A percentile compares a stretch with the other conserved stretches of the same genome.
Conservation (phyloP, 2,113 vertebrate genomes). For the Diadophis punctatus region DNA sequence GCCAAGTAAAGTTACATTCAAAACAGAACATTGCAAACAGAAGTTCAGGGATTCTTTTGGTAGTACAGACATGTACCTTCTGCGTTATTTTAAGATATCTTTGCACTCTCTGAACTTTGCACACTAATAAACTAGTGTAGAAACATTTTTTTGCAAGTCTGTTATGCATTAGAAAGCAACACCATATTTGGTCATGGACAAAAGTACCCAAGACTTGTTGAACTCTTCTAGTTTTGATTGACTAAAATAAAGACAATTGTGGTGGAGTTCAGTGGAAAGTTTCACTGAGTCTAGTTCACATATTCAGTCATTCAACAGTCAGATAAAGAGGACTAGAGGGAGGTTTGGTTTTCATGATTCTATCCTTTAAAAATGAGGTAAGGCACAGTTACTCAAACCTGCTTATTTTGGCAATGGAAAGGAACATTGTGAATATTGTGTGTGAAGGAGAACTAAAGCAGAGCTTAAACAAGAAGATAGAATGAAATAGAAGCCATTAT, state of each 20-base stretch:
- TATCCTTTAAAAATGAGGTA: too few relatives aligned
- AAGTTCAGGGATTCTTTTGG: constrained; percentile 51
- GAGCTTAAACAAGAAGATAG: background rate
- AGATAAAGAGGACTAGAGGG: background rate
- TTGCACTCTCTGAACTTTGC: constrained; percentile 34
- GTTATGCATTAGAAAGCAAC: constrained; percentile 39
- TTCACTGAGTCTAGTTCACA: background rate
- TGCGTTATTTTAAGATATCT: constrained; percentile 51
- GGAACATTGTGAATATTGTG: background rate
- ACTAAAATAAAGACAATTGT: background rate
- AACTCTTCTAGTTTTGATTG: background rate
- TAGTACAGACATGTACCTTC: constrained; percentile 53
- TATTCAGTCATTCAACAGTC: background rate
- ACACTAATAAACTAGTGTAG: constrained; percentile 39
- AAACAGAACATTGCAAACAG: constrained; percentile 62
- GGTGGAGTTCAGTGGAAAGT: background rate
- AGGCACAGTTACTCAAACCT: background rate
- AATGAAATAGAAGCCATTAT: background rate
- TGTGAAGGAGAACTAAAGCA: too few relatives aligned
- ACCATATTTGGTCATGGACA: constrained; percentile 32
- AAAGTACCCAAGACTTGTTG: constrained; percentile 10
- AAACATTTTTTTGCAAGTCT: constrained; percentile 31
- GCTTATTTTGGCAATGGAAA: background rate
- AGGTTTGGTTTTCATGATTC: background rate
- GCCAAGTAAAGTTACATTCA: constrained; percentile 72